phyloP scores from a whole-genome alignment of 2,113 vertebrate species.

The Scomber japonicus region DNA sequence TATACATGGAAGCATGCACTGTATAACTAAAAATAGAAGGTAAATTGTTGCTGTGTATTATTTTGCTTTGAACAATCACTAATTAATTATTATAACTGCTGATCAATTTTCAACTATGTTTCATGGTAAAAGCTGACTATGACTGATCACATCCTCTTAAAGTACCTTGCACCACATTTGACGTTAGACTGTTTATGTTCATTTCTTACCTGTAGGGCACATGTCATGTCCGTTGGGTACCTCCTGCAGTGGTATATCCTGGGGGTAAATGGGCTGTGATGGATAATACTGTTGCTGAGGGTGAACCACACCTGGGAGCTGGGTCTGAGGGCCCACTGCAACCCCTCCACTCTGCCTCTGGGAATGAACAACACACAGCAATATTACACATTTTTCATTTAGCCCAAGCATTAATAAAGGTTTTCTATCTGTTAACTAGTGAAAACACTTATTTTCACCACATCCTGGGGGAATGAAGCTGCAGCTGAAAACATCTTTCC shows the following conservation, averaged over 20 bases:
- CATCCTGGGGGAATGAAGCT: background rate
- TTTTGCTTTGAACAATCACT: no score
- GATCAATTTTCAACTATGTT: background rate
- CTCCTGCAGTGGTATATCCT: conserved; percentile 92
- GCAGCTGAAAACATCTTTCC: conserved; percentile 10
- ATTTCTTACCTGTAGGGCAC: conserved; percentile 87
- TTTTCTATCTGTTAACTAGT: conserved; percentile 6
- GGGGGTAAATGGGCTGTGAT: conserved; percentile 85
- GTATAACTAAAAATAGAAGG: conserved; percentile 1
- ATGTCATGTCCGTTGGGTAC: conserved; percentile 93
- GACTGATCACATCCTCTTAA: background rate
- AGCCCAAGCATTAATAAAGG: background rate
- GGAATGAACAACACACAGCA: conserved; percentile 21
- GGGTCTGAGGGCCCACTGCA: conserved; percentile 83
- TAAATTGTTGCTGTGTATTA: background rate
- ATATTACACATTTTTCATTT: background rate
- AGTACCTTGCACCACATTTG: background rate
- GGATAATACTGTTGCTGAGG: conserved; percentile 83
- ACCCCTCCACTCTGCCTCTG: conserved; percentile 87
- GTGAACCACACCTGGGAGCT: conserved; percentile 86
- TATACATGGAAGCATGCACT: background rate
- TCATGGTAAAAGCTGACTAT: background rate
- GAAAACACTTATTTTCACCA: background rate
- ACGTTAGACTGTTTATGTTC: background rate
- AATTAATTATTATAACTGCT: background rate